Conservation (phyloP, 2,888 invertebrate species). For the Zele albiditarsus region DNA sequence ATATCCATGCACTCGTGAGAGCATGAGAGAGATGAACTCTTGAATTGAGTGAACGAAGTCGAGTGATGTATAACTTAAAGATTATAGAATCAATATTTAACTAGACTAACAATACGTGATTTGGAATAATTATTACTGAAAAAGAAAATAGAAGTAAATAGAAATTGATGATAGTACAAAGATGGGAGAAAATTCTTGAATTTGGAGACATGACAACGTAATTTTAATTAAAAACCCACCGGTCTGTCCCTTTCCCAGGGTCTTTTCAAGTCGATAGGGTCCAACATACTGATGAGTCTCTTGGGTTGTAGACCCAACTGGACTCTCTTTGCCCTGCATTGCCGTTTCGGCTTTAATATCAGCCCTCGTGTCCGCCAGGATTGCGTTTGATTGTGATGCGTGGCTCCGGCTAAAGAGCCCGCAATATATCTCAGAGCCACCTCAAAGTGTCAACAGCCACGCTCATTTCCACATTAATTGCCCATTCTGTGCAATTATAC, state of each 20-base stretch:
- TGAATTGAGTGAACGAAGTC: not conserved
- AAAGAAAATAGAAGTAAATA: not conserved
- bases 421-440: conserved; percentile 23
- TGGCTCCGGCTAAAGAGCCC: conserved; percentile 30
- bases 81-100: not conserved
- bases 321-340: conserved; percentile 69
- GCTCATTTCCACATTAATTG: conserved; percentile 16
- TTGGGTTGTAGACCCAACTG: conserved; percentile 71
- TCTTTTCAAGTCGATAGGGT: conserved; percentile 98
- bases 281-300: conserved; percentile 96
- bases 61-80: not conserved
- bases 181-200: not conserved
- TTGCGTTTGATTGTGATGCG: conserved; percentile 42
- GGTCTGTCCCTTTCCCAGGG: conserved; percentile 99
- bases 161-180: not conserved
- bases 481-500: conserved; percentile 19
- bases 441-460: conserved; percentile 9
- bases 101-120: not conserved
- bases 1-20: not conserved
- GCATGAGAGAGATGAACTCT: not conserved
- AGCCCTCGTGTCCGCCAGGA: conserved; percentile 64
- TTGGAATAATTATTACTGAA: not conserved
- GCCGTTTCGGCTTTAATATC: conserved; percentile 55
- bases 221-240: conserved; percentile 79
- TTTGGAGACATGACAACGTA: not conserved